Base-by-base conservation (phyloP, 2,113 vertebrate genomes). In the Eleginops maclovinus region DNA sequence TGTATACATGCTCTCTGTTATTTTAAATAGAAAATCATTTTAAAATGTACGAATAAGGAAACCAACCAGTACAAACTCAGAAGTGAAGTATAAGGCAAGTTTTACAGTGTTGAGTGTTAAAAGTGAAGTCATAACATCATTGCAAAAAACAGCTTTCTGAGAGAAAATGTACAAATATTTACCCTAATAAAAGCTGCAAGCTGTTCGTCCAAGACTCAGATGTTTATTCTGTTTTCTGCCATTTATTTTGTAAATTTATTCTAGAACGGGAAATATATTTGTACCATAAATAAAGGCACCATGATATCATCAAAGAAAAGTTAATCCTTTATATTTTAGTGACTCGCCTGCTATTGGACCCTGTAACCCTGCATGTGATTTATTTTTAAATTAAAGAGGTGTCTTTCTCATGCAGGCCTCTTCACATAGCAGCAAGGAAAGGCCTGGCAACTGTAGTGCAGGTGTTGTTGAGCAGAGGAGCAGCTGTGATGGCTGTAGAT, bases 401-500 rank as follows among this genome's bases (percentile, higher is more conserved):
- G 17, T 64, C 10, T 64, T 17, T 53, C 11, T 74, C 43, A 5
- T 58, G 46, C 50, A 99, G 98, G 97, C 98, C 98, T 17, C 97
- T 99, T 77, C 98, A 99, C 86, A 96, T 99, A n/a, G 98, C 98
- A 78, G 98, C 98, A 3, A 95, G 97, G 76, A 98, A 98, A 12
- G 98, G 98, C 21, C 93, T 99, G 85, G 96, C 97, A 44, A 96
- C 97, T 0, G 98, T 99, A 17, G 98, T 99, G 74, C 97, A 99
- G 95, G 97, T 97, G 72, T 94, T 99, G 89, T 95, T 99, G 77
- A 97, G 96, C 94, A 94, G 96, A 82, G 98, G 98, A 55, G 98
- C 98, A 84, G 98, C 97, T 0, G 97, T 99, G 79, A 96, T 99
- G 94, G 97, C 98, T 89, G 95, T 98, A 84, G 98, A 99, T 92